Evolutionary conservation across 2,797 vertebrate species (phyloP), one percentile per base, ranked within the genome.

Genomic region (Catostomus latipinnis): DNA sequence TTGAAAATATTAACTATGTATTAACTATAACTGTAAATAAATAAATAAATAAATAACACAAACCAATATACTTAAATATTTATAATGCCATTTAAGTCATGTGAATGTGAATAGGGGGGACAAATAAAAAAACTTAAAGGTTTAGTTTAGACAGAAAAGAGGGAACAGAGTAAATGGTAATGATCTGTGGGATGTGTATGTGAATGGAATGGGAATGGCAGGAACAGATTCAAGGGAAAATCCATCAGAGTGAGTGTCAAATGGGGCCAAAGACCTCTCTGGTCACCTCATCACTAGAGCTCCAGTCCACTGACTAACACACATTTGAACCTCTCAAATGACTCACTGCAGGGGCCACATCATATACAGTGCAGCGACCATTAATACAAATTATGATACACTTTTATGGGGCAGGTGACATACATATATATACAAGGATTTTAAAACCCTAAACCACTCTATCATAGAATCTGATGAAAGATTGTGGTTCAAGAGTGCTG

Each of bases 181-280:
- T 62, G 49, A 69, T 57, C 16, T 69, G 34, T 65, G 54, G 14
- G 50, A 65, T 53, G 14, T 53, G 75, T 76, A 52, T 74, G 76
- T 78, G 83, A 73, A 71, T 66, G 49, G 76, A 72, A 78, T 69
- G 62, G 34, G 61, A 76, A 50, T 22, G 76, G 43, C 61, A 83
- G 54, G 34, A 71, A 70, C 68, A 82, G 56, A 48, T 67, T 18
- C 68, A 22, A 73, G 78, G 14, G 60, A 78, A 73, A 81, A 81
- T 83, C 82, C 82, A 83, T 85, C 71, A 79, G 78, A 12, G 18
- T 83, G 18, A 18, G 61, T 66, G 71, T 73, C 79, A 84, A 81
- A 61, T 60, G 14, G 68, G 74, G 62, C 63, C 58, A 81, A 71
- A 83, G 82, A 75, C 84, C 76, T 81, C 76, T 71, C 56, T 79